Conservation (phyloP, 2,113 vertebrate genomes). For the Hemiscyllium ocellatum region DNA sequence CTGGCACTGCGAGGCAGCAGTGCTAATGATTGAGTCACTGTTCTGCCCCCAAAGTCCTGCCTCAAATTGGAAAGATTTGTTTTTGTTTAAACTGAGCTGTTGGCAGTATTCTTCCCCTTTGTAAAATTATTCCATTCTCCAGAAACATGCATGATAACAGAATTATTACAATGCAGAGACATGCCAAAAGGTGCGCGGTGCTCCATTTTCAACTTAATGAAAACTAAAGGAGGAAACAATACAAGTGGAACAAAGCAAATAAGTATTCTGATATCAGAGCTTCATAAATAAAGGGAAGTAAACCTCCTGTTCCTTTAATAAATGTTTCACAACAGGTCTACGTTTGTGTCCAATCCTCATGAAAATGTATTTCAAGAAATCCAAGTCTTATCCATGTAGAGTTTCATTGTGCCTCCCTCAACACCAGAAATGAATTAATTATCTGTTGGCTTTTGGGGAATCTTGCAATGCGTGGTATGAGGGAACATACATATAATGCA, state of each 20-base stretch:
- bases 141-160: too few species aligned
- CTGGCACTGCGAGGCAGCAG: too few species aligned
- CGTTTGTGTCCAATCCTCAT: not conserved
- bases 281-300: not conserved
- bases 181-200: too few species aligned
- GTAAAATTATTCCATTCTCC: not conserved
- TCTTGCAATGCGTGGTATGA: not conserved
- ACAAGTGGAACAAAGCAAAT: not conserved
- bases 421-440: not conserved
- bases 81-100: too few species aligned
- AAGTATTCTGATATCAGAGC: not conserved
- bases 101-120: not conserved
- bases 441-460: not conserved
- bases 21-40: too few species aligned
- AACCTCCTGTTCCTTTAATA: not conserved
- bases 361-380: not conserved
- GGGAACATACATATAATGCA: not conserved
- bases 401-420: not conserved
- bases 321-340: not conserved
- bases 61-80: too few species aligned
- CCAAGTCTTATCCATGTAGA: not conserved
- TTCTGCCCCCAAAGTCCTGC: too few species aligned
- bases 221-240: not conserved
- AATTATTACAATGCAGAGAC: too few species aligned
- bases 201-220: not conserved